Percentiles rank a stretch among this genome's conserved stretches.
phyloP scores from a whole-genome alignment of 2,113 vertebrate species.

The Stercorarius parasiticus region DNA sequence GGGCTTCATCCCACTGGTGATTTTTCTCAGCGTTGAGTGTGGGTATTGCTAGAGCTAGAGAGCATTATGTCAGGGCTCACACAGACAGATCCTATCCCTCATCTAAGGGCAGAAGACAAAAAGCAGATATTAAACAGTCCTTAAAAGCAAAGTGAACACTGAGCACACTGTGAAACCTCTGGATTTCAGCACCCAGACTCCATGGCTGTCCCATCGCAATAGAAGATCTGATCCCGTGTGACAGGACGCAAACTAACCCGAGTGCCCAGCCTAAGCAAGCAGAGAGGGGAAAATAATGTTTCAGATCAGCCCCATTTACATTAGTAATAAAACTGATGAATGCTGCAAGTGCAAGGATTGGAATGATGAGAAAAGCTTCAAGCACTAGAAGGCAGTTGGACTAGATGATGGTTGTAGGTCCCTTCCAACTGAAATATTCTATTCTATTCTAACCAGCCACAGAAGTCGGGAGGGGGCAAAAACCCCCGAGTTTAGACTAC shows the following conservation, averaged over 20 bases:
- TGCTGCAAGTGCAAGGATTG: background rate
- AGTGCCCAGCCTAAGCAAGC: background rate
- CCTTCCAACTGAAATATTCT: background rate
- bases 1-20: background rate
- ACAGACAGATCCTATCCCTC: too few relatives aligned
- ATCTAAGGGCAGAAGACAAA: background rate
- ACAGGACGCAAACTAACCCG: background rate
- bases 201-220: fast-evolving
- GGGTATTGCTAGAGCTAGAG: background rate
- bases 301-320: background rate
- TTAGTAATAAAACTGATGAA: background rate
- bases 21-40: background rate
- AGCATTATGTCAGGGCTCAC: background rate
- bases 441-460: background rate
- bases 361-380: background rate
- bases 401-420: background rate
- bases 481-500: background rate
- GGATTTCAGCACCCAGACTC: background rate
- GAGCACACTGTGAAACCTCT: background rate
- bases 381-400: background rate
- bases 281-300: background rate
- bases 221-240: background rate
- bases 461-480: background rate
- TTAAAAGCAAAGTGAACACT: background rate
- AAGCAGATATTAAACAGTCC: background rate